These are phyloP conservation scores for Sinella curviseta DNA, from an alignment of 1,140 invertebrate species.

Conservation along the genomic window DNA sequence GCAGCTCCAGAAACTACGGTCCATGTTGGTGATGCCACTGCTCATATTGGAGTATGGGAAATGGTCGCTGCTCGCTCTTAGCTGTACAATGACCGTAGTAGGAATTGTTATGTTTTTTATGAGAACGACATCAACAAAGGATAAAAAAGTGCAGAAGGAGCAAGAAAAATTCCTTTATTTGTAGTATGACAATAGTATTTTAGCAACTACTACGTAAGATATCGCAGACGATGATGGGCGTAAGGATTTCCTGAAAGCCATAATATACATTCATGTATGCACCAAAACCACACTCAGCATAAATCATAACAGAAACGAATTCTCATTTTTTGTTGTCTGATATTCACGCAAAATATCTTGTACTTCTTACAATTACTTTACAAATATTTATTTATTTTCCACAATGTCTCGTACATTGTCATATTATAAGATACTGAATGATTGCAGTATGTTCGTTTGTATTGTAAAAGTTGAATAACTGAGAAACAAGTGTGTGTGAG, in stretches of 20 bases:
- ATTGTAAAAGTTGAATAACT: no score
- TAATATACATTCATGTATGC: no score
- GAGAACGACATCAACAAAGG: conserved; percentile 14
- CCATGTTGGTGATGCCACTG: conserved; percentile 1
- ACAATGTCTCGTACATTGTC: no score
- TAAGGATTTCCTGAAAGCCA: neutral
- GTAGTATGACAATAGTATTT: neutral
- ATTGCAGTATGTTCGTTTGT: no score
- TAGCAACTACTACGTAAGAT: neutral
- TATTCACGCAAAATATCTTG: no score
- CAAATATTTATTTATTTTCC: no score
- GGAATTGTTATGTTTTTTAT: neutral
- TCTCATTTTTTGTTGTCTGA: no score
- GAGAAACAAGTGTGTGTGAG: no score
- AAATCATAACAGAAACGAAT: no score
- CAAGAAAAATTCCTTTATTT: conserved; percentile 1
- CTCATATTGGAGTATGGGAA: neutral
- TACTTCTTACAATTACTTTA: no score
- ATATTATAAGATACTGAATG: no score
- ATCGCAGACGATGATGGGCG: neutral
- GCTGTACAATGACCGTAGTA: conserved; percentile 2
- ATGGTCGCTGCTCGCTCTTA: neutral
- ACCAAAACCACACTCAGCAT: no score
- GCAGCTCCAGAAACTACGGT: neutral
- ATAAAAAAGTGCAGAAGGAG: neutral